Conservation (phyloP, 64 coral and sea anemone species). For the Hydrozoanthus tunicans region DNA sequence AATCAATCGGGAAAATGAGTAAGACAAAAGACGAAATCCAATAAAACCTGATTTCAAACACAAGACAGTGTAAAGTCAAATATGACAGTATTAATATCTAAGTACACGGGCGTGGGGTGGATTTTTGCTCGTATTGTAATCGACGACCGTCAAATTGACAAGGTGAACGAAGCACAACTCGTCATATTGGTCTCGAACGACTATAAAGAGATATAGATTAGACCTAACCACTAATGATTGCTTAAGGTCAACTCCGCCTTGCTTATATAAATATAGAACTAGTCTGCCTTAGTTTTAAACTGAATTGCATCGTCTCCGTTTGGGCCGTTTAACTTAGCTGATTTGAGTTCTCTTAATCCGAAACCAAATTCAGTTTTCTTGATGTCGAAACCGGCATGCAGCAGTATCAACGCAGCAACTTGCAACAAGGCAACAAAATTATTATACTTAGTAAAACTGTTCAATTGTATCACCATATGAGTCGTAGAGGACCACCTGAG, state of each 20-base stretch:
- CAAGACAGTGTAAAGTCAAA: constrained; percentile 2
- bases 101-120: background rate
- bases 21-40: background rate
- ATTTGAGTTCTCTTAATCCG: no score
- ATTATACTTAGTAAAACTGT: no score
- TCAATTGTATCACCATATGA: no score
- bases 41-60: background rate
- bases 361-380: no score
- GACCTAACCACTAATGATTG: background rate
- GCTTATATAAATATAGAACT: background rate
- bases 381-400: no score
- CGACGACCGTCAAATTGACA: constrained; percentile 7
- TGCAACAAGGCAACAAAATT: no score
- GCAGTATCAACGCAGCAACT: no score
- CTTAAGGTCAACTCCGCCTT: background rate
- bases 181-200: constrained; percentile 4
- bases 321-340: no score
- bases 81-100: constrained; percentile 1
- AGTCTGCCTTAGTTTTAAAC: background rate
- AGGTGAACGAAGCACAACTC: constrained; percentile 9
- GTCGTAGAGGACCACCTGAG: no score
- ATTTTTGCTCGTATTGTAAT: constrained; percentile 11
- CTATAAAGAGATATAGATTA: constrained; percentile 5
- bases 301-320: no score
- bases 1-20: no score